Percentiles rank a stretch among this genome's conserved stretches.
phyloP scores from a whole-genome alignment of 2,888 invertebrate genomes.

The Tinea trinotella region DNA sequence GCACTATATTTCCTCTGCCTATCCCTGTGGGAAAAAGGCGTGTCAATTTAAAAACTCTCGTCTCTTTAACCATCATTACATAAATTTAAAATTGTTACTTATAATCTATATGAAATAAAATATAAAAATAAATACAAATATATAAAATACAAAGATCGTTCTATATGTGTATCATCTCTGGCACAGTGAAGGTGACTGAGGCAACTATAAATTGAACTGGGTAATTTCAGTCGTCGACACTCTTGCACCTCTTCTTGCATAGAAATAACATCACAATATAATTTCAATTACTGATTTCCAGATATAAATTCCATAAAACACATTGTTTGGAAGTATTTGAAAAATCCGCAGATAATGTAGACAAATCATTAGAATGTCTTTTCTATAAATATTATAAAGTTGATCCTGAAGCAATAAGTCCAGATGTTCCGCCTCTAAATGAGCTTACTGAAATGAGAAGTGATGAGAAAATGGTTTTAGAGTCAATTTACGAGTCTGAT shows the following conservation, averaged over 20 bases:
- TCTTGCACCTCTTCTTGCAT: not conserved
- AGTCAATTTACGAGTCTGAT: conserved; percentile 82
- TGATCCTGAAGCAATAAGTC: conserved; percentile 44
- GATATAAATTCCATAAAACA: conserved; percentile 80
- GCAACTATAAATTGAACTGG: too few species aligned
- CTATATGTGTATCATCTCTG: not conserved
- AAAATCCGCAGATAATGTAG: conserved; percentile 77
- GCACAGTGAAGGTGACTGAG: too few species aligned
- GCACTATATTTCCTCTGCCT: too few species aligned
- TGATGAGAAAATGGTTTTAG: conserved; percentile 82
- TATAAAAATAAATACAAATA: too few species aligned
- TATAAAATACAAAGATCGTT: too few species aligned
- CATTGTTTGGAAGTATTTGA: conserved; percentile 84
- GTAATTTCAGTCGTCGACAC: too few species aligned
- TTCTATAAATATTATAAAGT: conserved; percentile 79
- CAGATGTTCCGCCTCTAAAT: conserved; percentile 52
- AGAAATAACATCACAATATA: conserved; percentile 2
- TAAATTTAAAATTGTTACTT: too few species aligned
- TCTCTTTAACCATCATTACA: too few species aligned
- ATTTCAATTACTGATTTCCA: conserved; percentile 46
- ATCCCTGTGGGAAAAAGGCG: too few species aligned
- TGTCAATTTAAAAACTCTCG: too few species aligned
- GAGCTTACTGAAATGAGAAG: conserved; percentile 76
- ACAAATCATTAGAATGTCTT: conserved; percentile 78
- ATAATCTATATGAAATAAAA: too few species aligned